Conservation (phyloP, 2,113 vertebrate species). For the Rutilus rutilus region DNA sequence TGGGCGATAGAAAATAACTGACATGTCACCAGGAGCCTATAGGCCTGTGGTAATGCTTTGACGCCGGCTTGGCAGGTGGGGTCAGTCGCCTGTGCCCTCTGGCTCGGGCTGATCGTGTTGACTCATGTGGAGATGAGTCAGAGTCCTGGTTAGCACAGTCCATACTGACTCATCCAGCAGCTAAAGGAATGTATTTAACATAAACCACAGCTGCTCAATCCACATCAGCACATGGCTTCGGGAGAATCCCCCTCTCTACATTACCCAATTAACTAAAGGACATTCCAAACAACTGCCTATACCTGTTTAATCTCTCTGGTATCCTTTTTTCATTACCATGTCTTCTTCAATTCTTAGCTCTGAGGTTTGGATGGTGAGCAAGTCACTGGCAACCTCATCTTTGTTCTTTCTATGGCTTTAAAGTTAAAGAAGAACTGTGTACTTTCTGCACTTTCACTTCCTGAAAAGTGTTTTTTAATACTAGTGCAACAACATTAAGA, state of each 20-base stretch:
- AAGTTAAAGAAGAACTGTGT: constrained; percentile 10
- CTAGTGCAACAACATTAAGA: neutral
- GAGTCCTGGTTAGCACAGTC: constrained; percentile 11
- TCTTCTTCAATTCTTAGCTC: neutral
- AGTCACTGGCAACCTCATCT: neutral
- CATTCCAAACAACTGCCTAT: neutral
- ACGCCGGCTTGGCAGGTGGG: neutral
- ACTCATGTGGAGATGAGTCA: constrained; percentile 35
- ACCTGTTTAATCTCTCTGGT: neutral
- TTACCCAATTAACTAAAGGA: neutral
- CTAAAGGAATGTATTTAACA: constrained; percentile 20
- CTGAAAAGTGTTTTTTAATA: neutral
- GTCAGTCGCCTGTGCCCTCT: neutral
- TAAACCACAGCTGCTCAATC: neutral
- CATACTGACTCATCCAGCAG: constrained; percentile 17
- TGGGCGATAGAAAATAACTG: neutral
- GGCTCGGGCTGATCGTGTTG: constrained; percentile 10
- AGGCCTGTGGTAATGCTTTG: constrained; percentile 6
- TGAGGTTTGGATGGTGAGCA: neutral
- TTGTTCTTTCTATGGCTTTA: neutral
- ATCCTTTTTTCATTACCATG: neutral
- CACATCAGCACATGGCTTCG: neutral
- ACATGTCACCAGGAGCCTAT: neutral
- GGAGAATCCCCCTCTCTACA: constrained; percentile 1
- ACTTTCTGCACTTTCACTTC: neutral